Conservation (phyloP, 2,113 vertebrate species). For the Eulemur rufifrons region DNA sequence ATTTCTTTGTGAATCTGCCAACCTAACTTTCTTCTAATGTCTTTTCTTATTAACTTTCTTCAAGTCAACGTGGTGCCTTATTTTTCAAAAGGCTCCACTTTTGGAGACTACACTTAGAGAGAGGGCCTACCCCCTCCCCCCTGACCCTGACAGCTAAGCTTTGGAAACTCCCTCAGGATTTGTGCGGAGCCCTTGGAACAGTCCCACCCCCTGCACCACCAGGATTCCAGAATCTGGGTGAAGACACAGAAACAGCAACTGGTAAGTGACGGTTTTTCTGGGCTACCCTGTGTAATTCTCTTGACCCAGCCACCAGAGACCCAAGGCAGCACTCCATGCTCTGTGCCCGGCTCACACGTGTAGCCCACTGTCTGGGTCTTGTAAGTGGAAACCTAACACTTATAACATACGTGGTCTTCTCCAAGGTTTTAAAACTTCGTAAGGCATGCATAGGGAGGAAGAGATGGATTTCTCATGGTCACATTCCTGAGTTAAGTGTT, state of each 20-base stretch:
- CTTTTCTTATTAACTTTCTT: background rate
- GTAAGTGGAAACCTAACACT: background rate
- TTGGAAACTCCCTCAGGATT: background rate
- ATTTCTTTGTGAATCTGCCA: background rate
- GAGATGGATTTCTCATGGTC: background rate
- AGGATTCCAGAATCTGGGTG: background rate
- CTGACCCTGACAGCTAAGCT: background rate
- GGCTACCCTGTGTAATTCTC: background rate
- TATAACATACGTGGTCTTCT: background rate
- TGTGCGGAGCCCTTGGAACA: background rate
- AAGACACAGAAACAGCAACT: background rate
- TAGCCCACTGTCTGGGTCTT: background rate
- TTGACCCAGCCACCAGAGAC: background rate
- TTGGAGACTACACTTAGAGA: background rate
- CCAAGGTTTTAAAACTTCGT: background rate
- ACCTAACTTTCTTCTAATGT: background rate
- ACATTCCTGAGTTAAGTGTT: background rate
- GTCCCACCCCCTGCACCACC: fast-evolving
- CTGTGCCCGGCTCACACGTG: no score
- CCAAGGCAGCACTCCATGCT: background rate
- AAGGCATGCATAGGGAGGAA: background rate
- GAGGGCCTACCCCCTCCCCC: no score
- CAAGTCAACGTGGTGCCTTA: background rate
- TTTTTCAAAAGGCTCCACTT: background rate
- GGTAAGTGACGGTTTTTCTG: background rate